Conservation (phyloP, 2,797 vertebrate species). For the Diceros bicornis region DNA sequence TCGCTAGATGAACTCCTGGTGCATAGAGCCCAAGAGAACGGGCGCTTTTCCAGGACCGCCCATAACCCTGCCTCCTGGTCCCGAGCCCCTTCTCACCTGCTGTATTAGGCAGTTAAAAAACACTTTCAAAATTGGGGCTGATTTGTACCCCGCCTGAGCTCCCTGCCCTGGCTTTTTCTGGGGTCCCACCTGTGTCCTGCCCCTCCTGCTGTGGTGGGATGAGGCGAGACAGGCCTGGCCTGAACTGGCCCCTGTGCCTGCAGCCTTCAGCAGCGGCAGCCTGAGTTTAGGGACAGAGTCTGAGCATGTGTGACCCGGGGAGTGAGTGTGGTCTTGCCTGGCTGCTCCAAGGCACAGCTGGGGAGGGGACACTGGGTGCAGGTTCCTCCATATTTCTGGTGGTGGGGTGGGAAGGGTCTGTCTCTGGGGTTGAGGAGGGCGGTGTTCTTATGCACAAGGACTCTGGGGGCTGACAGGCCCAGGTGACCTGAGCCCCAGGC, state of each 20-base stretch:
- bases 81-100: not conserved
- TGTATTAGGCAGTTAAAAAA: not conserved
- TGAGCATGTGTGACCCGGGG: rapidly evolving
- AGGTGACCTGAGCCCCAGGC: not conserved
- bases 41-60: not conserved
- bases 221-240: not conserved
- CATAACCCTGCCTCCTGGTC: rapidly evolving
- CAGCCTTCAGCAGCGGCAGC: not conserved
- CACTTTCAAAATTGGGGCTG: not conserved
- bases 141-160: rapidly evolving
- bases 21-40: not conserved
- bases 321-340: not conserved
- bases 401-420: not conserved
- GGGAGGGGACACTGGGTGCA: rapidly evolving
- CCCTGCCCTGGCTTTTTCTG: not conserved
- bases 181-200: too few relatives aligned
- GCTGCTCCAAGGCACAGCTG: not conserved
- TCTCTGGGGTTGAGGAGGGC: too few relatives aligned
- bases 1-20: rapidly evolving
- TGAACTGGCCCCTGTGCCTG: rapidly evolving
- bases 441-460: not conserved
- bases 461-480: not conserved
- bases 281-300: not conserved
- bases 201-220: too few relatives aligned
- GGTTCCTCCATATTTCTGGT: not conserved